Conservation (phyloP, 2,797 vertebrate species). For the Poecilia gillii region DNA sequence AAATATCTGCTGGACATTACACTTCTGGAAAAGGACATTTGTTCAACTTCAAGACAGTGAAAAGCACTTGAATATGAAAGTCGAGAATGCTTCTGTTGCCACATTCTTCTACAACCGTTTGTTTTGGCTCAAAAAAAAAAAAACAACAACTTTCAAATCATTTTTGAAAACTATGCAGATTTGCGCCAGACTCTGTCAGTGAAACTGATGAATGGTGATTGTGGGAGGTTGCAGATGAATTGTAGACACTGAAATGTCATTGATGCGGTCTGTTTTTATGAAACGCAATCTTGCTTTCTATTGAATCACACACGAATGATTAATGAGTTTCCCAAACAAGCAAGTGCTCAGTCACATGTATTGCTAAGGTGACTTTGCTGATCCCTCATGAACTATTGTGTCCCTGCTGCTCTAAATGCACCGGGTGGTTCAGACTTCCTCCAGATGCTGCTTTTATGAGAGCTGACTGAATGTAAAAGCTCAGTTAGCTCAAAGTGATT, state of each 20-base stretch:
- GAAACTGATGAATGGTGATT: slow-evolving; percentile 17
- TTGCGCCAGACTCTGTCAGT: slow-evolving; percentile 12
- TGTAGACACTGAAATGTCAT: slow-evolving; percentile 22
- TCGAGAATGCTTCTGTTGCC: slow-evolving; percentile 33
- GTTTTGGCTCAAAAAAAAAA: slow-evolving; percentile 32
- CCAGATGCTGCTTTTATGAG: background rate
- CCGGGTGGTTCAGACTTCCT: background rate
- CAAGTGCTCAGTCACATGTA: background rate
- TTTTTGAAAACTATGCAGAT: slow-evolving; percentile 29
- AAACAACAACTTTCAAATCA: slow-evolving; percentile 12
- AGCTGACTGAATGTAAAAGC: background rate
- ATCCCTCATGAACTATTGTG: background rate
- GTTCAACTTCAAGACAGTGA: slow-evolving; percentile 38
- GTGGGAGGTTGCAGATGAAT: slow-evolving; percentile 1
- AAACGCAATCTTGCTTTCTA: slow-evolving; percentile 8
- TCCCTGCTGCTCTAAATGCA: background rate
- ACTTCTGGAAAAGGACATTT: slow-evolving; percentile 22
- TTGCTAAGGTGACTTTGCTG: background rate
- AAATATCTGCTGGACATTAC: slow-evolving; percentile 23
- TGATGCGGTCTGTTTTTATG: slow-evolving; percentile 6
- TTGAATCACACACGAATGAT: slow-evolving; percentile 15
- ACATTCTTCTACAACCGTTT: slow-evolving; percentile 19
- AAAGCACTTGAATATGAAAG: slow-evolving; percentile 40
- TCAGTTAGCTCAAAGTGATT: background rate
- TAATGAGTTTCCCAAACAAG: slow-evolving; percentile 22